A percentile compares a stretch with the other conserved stretches of the same genome.
Evolutionary conservation across 1,140 invertebrate species (phyloP).

Genomic region (Prorops nasuta): DNA sequence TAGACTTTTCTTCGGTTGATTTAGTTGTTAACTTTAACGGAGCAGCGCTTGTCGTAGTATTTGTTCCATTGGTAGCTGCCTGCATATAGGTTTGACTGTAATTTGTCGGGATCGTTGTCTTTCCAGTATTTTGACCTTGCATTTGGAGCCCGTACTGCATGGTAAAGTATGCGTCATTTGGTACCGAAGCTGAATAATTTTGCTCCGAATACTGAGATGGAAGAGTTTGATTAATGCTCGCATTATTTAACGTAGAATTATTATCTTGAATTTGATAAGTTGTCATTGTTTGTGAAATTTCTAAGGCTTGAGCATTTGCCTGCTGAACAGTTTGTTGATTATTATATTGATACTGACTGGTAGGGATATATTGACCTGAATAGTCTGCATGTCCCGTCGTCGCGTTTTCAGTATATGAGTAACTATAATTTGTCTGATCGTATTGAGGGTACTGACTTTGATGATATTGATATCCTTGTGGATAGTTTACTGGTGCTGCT

Average conservation of each 20-base stretch:
- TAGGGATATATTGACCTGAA: no score
- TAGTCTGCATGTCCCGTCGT: no score
- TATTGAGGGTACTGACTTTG: slow-evolving; percentile 29
- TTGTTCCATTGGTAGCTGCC: slow-evolving; percentile 30
- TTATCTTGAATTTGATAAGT: slow-evolving; percentile 24
- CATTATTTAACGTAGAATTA: slow-evolving; percentile 57
- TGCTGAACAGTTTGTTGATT: slow-evolving; percentile 8
- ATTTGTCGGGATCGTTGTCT: slow-evolving; percentile 18
- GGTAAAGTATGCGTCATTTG: slow-evolving; percentile 53
- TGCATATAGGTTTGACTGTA: slow-evolving; percentile 43
- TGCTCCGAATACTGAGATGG: slow-evolving; percentile 42
- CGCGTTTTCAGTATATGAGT: no score
- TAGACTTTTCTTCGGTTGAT: slow-evolving; percentile 52
- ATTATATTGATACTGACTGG: slow-evolving; percentile 31
- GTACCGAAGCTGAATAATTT: slow-evolving; percentile 20
- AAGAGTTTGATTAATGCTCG: slow-evolving; percentile 47
- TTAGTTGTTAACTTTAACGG: slow-evolving; percentile 20
- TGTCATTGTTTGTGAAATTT: background rate
- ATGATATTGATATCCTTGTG: slow-evolving; percentile 39
- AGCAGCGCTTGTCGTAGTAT: slow-evolving; percentile 35
- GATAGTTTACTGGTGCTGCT: slow-evolving; percentile 26
- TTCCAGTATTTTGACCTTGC: slow-evolving; percentile 29
- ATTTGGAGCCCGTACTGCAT: slow-evolving; percentile 55
- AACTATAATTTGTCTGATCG: no score
- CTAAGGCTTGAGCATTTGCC: slow-evolving; percentile 9